A percentile compares a stretch with the other conserved stretches of the same genome.
These are phyloP conservation scores for Petrocephalus sullivani DNA, from an alignment of 2,797 vertebrate genomes.

Conservation along the genomic window DNA sequence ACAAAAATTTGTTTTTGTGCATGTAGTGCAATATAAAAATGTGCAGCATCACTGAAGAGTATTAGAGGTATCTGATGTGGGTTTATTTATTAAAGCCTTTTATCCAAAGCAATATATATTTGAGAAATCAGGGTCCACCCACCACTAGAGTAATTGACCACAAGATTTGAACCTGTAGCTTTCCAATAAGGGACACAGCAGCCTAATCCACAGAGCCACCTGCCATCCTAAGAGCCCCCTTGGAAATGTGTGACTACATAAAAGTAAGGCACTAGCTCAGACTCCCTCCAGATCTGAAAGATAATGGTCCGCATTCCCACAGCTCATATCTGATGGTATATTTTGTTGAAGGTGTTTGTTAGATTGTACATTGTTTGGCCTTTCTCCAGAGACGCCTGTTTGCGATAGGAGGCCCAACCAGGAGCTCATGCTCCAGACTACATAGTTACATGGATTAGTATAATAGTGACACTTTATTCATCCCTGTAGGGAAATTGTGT, in stretches of 20 bases:
- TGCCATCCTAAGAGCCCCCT: too few species aligned
- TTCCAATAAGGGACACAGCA: too few species aligned
- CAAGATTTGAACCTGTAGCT: too few species aligned
- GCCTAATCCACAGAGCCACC: too few species aligned
- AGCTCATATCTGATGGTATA: neutral
- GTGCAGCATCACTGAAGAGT: neutral
- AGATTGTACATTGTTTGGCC: neutral
- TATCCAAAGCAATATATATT: neutral
- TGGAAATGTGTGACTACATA: too few species aligned
- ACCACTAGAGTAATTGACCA: neutral
- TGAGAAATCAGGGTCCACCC: neutral
- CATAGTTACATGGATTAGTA: neutral
- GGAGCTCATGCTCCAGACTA: neutral
- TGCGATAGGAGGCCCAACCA: neutral
- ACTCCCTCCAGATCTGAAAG: neutral
- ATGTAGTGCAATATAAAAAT: neutral
- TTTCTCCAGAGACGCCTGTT: neutral
- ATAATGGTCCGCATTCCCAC: neutral
- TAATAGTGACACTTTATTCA: neutral
- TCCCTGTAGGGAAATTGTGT: neutral
- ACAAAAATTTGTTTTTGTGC: neutral
- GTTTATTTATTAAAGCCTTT: neutral
- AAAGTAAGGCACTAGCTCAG: too few species aligned
- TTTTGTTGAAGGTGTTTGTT: neutral
- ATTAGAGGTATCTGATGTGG: neutral